Evolutionary conservation across 2,797 vertebrate species (phyloP).

Genomic region (Lindbergichthys nudifrons): DNA sequence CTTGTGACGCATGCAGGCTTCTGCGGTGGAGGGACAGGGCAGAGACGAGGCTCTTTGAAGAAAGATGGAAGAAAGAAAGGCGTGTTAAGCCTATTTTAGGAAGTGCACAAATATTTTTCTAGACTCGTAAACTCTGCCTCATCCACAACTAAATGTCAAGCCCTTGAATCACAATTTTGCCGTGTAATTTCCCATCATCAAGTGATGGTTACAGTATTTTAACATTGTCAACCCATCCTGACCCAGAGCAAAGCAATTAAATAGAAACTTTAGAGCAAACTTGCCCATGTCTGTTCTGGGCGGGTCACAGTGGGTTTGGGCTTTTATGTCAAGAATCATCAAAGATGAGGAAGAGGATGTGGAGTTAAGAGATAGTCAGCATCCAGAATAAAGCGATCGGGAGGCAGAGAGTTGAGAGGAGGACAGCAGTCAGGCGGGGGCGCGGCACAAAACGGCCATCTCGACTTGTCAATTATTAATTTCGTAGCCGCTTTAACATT

Average conservation of each 20-base stretch:
- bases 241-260: slow-evolving; percentile 61
- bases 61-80: background rate
- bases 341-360: slow-evolving; percentile 51
- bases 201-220: slow-evolving; percentile 43
- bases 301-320: slow-evolving; percentile 45
- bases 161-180: background rate
- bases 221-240: slow-evolving; percentile 60
- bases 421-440: slow-evolving; percentile 42
- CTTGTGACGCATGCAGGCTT: slow-evolving; percentile 44
- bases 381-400: slow-evolving; percentile 36
- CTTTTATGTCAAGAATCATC: slow-evolving; percentile 67
- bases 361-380: slow-evolving; percentile 44
- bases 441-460: slow-evolving; percentile 58
- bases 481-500: slow-evolving; percentile 52
- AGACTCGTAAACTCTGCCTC: background rate
- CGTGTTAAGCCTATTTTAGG: background rate
- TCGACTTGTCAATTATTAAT: slow-evolving; percentile 72
- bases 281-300: slow-evolving; percentile 37
- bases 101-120: background rate
- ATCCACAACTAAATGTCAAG: slow-evolving; percentile 12
- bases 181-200: slow-evolving; percentile 46
- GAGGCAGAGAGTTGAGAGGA: slow-evolving; percentile 32
- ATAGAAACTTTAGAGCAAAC: slow-evolving; percentile 40
- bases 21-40: slow-evolving; percentile 5
- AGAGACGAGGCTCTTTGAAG: background rate